Conservation (phyloP, 2,113 vertebrate genomes). For the Rhea pennata region DNA sequence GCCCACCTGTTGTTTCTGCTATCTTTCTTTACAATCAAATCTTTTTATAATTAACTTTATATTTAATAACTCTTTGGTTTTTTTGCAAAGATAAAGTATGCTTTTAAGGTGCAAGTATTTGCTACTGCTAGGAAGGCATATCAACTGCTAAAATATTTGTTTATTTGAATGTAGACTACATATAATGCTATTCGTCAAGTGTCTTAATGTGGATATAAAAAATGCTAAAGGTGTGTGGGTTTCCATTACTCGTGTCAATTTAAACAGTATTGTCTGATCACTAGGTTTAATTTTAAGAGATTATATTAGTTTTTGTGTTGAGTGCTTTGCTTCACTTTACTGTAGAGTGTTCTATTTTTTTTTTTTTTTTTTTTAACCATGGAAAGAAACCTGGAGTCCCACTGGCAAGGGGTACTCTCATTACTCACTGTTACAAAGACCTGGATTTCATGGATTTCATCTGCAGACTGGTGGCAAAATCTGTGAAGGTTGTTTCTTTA, state of each 20-base stretch:
- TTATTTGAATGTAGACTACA: not conserved
- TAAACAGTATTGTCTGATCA: not conserved
- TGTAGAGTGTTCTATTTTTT: not conserved
- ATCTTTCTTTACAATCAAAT: not conserved
- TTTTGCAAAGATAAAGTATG: not conserved
- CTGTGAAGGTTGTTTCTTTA: slow-evolving; percentile 85
- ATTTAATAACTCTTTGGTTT: not conserved
- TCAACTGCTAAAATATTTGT: not conserved
- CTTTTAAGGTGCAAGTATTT: not conserved
- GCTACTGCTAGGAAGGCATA: not conserved
- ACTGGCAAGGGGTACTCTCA: slow-evolving; percentile 86
- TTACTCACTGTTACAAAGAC: slow-evolving; percentile 94
- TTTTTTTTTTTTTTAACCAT: not conserved
- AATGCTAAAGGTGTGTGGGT: not conserved
- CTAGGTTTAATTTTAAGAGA: not conserved
- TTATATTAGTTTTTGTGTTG: not conserved
- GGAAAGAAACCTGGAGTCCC: slow-evolving; percentile 90
- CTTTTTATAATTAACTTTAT: too few relatives aligned
- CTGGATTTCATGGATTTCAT: slow-evolving; percentile 96
- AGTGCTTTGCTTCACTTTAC: not conserved
- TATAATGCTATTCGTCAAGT: not conserved
- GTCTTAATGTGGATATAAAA: not conserved
- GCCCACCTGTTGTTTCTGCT: not conserved
- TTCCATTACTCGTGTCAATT: not conserved
- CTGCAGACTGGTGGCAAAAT: slow-evolving; percentile 87